Percentiles rank a stretch among this genome's conserved stretches.
phyloP scores from a whole-genome alignment of 2,113 vertebrate genomes.

The Isichthys henryi region DNA sequence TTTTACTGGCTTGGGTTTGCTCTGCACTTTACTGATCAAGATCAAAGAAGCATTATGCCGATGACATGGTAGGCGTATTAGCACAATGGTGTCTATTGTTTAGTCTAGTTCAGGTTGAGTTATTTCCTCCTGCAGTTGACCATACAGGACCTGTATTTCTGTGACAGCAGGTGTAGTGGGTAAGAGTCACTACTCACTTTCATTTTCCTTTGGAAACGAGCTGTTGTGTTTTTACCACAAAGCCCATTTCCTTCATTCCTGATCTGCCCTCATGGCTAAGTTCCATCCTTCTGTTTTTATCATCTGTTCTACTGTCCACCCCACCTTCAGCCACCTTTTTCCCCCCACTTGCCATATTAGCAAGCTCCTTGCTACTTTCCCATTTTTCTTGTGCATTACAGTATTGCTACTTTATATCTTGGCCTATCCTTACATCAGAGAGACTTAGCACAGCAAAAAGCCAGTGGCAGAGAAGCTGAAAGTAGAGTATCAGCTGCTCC shows the following conservation, averaged over 20 bases:
- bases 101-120: conserved; percentile 45
- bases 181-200: conserved; percentile 21
- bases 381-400: background rate
- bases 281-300: background rate
- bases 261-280: background rate
- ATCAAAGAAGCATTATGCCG: conserved; percentile 46
- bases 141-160: conserved; percentile 10
- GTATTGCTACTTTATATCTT: background rate
- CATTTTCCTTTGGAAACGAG: conserved; percentile 19
- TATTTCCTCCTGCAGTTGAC: conserved; percentile 50
- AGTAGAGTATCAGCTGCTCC: conserved; percentile 30
- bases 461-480: background rate
- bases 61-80: conserved; percentile 39
- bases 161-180: background rate
- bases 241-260: background rate
- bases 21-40: conserved; percentile 20
- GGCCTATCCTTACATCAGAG: background rate
- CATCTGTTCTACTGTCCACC: background rate
- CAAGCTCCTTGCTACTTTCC: background rate
- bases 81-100: conserved; percentile 56
- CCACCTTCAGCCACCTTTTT: background rate
- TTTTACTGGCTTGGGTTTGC: background rate
- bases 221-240: background rate
- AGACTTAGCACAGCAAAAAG: background rate
- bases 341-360: background rate